Evolutionary conservation across 1,140 invertebrate genomes (phyloP).

Genomic region (Micrasema longulum): DNA sequence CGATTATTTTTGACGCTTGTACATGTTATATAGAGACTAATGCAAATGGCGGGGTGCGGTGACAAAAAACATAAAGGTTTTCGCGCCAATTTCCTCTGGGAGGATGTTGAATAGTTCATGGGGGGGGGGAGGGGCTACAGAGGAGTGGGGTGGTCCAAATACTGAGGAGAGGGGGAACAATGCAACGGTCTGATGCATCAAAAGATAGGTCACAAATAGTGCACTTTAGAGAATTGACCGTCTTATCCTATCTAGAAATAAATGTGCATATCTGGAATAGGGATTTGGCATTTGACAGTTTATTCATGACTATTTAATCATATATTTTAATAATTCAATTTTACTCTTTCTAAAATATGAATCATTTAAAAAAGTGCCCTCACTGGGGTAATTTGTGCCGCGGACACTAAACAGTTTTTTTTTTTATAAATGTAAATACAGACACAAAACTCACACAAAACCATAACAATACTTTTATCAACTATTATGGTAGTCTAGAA

Average conservation of each 20-base stretch:
- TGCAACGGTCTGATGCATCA: conserved; percentile 34
- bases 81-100: conserved; percentile 50
- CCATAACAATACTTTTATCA: too few relatives aligned
- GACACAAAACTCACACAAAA: too few relatives aligned
- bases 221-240: conserved; percentile 15
- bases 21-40: conserved; percentile 10
- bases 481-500: too few relatives aligned
- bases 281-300: background rate
- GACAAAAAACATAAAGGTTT: conserved; percentile 47
- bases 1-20: background rate
- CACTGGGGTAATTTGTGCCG: too few relatives aligned
- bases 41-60: conserved; percentile 45
- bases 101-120: conserved; percentile 37
- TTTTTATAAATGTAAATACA: too few relatives aligned
- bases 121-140: background rate
- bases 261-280: background rate
- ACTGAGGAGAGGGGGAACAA: background rate
- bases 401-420: too few relatives aligned
- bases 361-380: too few relatives aligned
- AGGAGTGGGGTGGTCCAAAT: background rate
- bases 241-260: conserved; percentile 3
- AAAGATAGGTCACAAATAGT: conserved; percentile 24
- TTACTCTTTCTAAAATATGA: too few relatives aligned
- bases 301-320: too few relatives aligned
- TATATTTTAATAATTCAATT: too few relatives aligned